Conservation (phyloP, 2,797 vertebrate species). For the Labroides dimidiatus region DNA sequence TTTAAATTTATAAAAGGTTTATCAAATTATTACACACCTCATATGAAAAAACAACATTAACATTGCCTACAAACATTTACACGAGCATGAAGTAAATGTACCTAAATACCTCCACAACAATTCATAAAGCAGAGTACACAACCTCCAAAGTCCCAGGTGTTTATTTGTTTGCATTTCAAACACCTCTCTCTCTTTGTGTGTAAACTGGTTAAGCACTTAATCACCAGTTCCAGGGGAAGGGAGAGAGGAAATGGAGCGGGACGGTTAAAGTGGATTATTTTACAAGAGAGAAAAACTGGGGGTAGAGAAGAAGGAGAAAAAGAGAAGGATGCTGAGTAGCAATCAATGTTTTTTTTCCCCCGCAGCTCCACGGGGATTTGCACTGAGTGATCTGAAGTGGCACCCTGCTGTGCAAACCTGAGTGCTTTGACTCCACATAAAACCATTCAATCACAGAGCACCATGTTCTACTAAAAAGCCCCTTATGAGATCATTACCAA, state of each 20-base stretch:
- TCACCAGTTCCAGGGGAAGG: conserved; percentile 62
- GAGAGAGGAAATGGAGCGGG: conserved; percentile 60
- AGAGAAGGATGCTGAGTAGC: conserved; percentile 52
- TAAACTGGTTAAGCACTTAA: conserved; percentile 68
- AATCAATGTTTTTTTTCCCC: conserved; percentile 71
- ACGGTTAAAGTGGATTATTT: conserved; percentile 76
- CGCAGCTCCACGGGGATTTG: conserved; percentile 72
- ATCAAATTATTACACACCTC: conserved; percentile 11
- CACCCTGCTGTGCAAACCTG: conserved; percentile 79
- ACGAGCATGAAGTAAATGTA: conserved; percentile 28
- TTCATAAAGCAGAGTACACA: conserved; percentile 28
- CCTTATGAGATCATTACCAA: conserved; percentile 79
- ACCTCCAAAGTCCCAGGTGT: conserved; percentile 53
- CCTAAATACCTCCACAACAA: conserved; percentile 36
- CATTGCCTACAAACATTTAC: conserved; percentile 25
- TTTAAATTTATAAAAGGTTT: neutral
- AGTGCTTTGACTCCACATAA: conserved; percentile 80
- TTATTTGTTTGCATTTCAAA: conserved; percentile 67
- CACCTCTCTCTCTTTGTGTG: conserved; percentile 46
- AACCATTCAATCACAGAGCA: conserved; percentile 77
- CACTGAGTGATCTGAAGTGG: conserved; percentile 78
- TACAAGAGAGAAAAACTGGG: conserved; percentile 46
- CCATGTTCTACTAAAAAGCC: conserved; percentile 78
- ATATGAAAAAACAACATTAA: conserved; percentile 19
- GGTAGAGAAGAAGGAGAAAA: conserved; percentile 42